Percentiles rank a stretch among this genome's conserved stretches.
These are phyloP conservation scores for Drosophila asahinai DNA, from an alignment of 1,140 invertebrate genomes.

Conservation along the genomic window DNA sequence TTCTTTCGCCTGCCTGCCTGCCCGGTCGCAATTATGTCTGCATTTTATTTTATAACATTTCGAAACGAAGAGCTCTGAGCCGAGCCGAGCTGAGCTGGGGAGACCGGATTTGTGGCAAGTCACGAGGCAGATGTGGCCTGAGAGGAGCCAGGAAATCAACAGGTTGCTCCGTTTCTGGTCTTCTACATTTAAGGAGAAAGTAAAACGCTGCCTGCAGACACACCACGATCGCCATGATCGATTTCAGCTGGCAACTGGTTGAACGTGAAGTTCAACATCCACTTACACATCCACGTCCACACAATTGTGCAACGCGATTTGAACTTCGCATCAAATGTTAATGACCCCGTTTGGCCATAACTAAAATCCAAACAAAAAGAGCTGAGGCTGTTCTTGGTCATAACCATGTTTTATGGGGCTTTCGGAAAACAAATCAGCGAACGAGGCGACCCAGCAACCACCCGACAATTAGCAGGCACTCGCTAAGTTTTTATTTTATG, in stretches of 20 bases:
- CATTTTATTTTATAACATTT: conserved; percentile 68
- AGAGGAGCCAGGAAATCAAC: conserved; percentile 68
- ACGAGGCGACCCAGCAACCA: conserved; percentile 50
- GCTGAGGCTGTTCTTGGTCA: conserved; percentile 34
- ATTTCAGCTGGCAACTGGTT: conserved; percentile 62
- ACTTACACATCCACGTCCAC: conserved; percentile 15
- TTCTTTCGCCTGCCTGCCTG: conserved; percentile 11
- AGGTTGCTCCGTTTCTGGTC: conserved; percentile 60
- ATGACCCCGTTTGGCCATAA: conserved; percentile 67
- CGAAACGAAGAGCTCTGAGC: background rate
- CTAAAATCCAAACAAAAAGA: conserved; percentile 14
- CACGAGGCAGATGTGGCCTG: conserved; percentile 73
- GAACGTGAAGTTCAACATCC: conserved; percentile 60
- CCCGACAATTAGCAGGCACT: conserved; percentile 61
- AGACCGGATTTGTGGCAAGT: conserved; percentile 75
- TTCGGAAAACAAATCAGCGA: conserved; percentile 46
- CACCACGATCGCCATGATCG: conserved; percentile 26
- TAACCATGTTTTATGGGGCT: conserved; percentile 54
- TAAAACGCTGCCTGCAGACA: conserved; percentile 49
- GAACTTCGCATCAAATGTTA: conserved; percentile 73
- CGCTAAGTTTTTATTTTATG: conserved; percentile 57
- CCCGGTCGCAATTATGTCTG: conserved; percentile 55
- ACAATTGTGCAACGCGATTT: conserved; percentile 63
- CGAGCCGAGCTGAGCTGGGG: background rate
- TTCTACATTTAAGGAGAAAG: conserved; percentile 82